Base-by-base conservation (phyloP, 2,797 vertebrate species). In the Gadopsis bispinosus region DNA sequence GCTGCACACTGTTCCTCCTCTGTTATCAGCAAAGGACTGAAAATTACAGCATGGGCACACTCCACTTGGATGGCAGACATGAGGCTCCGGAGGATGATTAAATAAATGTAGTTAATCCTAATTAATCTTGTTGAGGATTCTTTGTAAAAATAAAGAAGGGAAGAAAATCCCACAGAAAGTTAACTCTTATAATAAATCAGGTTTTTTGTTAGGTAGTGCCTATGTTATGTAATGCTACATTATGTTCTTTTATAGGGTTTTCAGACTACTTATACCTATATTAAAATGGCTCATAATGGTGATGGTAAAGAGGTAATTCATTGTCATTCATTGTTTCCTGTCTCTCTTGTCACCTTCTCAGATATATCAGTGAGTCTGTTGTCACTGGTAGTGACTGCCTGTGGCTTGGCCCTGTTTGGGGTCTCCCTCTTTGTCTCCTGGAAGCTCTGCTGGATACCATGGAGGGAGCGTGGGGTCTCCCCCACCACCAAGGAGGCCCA, bases 401-500 rank as follows among this genome's bases (percentile, higher is more conserved):
- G 98, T 81, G 97, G 97, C 79, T 95, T 99, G 69, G 98, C 98
- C 71, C 95, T 99, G 51, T 99, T 99, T 58, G 97, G 97, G 0
- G 98, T 99, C 51, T 99, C 98, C 67, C 96, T 99, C 62, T 99
- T 99, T 54, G 98, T 99, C 53, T 99, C 98, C 77, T 99, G 98
- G 98, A 99, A 99, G 89, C 96, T 99, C 83, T 99, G 98, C 90
- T 99, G 98, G 98, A 97, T 99, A 93, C 98, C 98, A 62, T 99
- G 98, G 98, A 95, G 98, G 87, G 98, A 99, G 87, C 95, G 96
- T 67, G 96, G 95, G 35, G 88, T 97, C 62, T 96, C 95, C 0
- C 96, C 96, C 65, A 95, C 95, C 60, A 95, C 73, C 94, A 98
- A 98, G 94, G 97, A 97, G 81, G 90, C 93, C 82, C 92, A 94